A percentile compares a stretch with the other conserved stretches of the same genome.
Conservation (phyloP, 2,113 vertebrate genomes). For the Lophotis ruficrista region DNA sequence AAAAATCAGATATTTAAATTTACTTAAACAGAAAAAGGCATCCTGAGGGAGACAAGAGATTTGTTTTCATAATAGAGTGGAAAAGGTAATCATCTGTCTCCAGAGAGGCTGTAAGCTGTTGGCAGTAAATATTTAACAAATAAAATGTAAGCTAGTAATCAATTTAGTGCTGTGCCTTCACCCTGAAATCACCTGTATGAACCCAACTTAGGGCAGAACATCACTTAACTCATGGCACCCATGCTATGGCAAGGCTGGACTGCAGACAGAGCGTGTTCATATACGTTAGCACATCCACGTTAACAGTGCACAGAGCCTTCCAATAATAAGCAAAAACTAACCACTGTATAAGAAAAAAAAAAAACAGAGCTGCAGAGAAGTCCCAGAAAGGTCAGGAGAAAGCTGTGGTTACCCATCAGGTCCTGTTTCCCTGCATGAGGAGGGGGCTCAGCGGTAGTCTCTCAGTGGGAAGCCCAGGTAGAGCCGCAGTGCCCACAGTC, state of each 20-base stretch:
- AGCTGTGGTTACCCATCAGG: neutral
- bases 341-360: neutral
- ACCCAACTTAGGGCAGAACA: neutral
- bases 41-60: neutral
- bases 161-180: neutral
- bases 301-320: neutral
- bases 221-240: neutral
- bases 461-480: neutral
- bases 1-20: neutral
- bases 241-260: neutral
- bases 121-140: neutral
- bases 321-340: neutral
- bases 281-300: rapidly evolving
- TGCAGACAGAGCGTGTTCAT: neutral
- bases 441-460: rapidly evolving
- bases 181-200: neutral
- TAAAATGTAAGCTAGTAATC: neutral
- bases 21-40: neutral
- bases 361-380: neutral
- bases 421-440: neutral
- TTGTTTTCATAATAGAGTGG: neutral
- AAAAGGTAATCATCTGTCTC: neutral
- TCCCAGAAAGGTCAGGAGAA: neutral
- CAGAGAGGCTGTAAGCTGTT: neutral
- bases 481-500: neutral